Evolutionary conservation across 2,797 vertebrate genomes (phyloP).

Genomic region (Carcharodon carcharias): DNA sequence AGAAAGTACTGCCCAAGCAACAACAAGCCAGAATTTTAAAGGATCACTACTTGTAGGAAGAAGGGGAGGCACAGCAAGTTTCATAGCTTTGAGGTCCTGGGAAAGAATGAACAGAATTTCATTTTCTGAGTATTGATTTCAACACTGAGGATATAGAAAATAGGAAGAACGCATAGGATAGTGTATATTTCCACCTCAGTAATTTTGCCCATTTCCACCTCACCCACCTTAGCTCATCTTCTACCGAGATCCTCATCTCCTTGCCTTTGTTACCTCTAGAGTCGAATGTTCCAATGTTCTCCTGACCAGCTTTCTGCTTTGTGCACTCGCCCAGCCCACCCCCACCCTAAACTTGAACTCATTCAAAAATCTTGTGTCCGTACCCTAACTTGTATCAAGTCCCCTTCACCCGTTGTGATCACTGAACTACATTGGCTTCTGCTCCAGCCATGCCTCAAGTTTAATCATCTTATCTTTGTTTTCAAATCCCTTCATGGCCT

Average conservation of each 20-base stretch:
- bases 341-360: not conserved
- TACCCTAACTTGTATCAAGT: not conserved
- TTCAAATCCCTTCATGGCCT: not conserved
- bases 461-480: not conserved
- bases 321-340: too few species aligned
- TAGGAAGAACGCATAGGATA: not conserved
- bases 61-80: not conserved
- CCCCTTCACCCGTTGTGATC: not conserved
- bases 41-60: not conserved
- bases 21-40: not conserved
- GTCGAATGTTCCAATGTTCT: not conserved
- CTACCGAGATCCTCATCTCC: not conserved
- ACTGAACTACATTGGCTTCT: not conserved
- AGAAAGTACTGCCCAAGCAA: not conserved
- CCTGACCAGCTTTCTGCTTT: not conserved
- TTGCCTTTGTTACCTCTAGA: not conserved
- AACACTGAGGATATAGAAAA: not conserved
- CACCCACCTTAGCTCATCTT: not conserved
- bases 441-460: not conserved
- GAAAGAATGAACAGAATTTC: not conserved
- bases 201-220: not conserved
- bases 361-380: not conserved
- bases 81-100: not conserved
- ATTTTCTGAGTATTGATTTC: not conserved
- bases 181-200: not conserved